Base-by-base conservation (phyloP, 30 jellyfish, hydroid and myxozoan genomes). In the Hydractinia symbiolongicarpus region DNA sequence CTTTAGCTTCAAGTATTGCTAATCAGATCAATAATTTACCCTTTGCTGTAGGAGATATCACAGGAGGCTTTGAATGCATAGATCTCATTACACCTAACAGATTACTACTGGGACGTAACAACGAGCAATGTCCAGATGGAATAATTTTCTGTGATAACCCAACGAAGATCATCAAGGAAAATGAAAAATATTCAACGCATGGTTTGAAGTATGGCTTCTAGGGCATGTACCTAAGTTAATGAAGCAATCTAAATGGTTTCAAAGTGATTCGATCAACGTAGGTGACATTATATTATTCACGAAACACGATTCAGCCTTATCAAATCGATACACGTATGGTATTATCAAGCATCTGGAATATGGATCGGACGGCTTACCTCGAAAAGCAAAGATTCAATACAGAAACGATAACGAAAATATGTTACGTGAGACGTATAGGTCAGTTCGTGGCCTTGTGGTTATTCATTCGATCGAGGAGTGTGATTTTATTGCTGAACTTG, bases 161-260 rank as follows among this genome's bases (percentile, higher is more conserved):
- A 30, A 30, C 44, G 44, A 30, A 30, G 44, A 30, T 30, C 44
- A 30, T 30, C 44, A 30, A 30, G 77, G 77, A 67, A n/a, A 67
- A 67, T 67, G 77, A 67, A n/a, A 67, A n/a, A 53, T 67, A 8
- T 67, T 8, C 19, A 67, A 67, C 44, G 20, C 77, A 3, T 67
- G 77, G 77, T 67, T 67, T n/a, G 77, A 67, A 67, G 77, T 67
- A n/a, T 67, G 77, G 77, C 77, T 67, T 9, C 44, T 67, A 67
- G 77, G 2, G 77, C 77, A 67, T 53, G 77, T 67, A 11, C 77
- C 77, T 9, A 67, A 4, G 19, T 53, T 67, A 30, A 30, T 30
- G 44, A 30, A 30, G 44, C 44, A 30, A 30, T 30, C 44, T 30
- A 30, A 30, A 30, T 30, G 44, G 44, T 30, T 30, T 30, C 44